Percentiles rank a stretch among this genome's conserved stretches.
These are phyloP conservation scores for Petrocephalus sullivani DNA, from an alignment of 2,797 vertebrate species.

Conservation along the genomic window DNA sequence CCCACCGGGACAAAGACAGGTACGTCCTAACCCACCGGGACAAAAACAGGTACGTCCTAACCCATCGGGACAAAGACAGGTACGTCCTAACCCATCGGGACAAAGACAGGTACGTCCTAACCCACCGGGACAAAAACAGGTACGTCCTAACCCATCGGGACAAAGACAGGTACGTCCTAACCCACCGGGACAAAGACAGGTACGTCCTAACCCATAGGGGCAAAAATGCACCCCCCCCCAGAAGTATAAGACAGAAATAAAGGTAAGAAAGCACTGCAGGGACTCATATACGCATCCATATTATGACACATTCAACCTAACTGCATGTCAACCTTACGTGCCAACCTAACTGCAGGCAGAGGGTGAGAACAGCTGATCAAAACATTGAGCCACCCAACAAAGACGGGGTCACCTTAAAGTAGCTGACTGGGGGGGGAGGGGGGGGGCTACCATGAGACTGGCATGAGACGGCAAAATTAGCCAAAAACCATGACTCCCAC, in stretches of 20 bases:
- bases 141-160: no score
- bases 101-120: no score
- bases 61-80: no score
- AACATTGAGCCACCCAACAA: neutral
- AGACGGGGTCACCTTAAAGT: neutral
- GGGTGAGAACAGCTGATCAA: slow-evolving; percentile 20
- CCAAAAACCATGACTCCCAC: neutral
- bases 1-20: no score
- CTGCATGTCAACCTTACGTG: no score
- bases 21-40: no score
- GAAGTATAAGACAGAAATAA: neutral
- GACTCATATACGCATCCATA: neutral
- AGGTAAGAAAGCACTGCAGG: neutral
- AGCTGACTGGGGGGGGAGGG: neutral
- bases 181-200: no score
- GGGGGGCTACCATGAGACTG: slow-evolving; percentile 39
- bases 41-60: no score
- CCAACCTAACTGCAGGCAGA: neutral
- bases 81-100: no score
- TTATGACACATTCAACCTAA: neutral
- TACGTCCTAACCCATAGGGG: neutral
- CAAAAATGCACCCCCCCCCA: neutral
- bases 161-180: no score
- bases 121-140: no score
- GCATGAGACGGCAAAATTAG: slow-evolving; percentile 12